Percentiles rank a stretch among this genome's conserved stretches.
These are phyloP conservation scores for Arizona elegans DNA, from an alignment of 2,113 vertebrate genomes.

Conservation along the genomic window DNA sequence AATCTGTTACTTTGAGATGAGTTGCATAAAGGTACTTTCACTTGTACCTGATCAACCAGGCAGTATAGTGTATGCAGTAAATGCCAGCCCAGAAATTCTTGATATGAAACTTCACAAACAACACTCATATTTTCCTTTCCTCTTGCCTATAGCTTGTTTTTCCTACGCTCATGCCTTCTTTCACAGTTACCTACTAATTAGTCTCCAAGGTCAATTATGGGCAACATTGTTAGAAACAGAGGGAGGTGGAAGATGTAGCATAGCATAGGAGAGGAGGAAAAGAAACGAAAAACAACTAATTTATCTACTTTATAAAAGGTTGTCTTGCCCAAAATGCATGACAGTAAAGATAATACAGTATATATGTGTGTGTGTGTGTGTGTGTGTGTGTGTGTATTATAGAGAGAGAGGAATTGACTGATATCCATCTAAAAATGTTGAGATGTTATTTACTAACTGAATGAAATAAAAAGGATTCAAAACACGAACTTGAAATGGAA, in stretches of 20 bases:
- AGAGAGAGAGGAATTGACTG: background rate
- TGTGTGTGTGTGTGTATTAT: too few species aligned
- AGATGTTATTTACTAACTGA: background rate
- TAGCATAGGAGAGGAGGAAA: too few species aligned
- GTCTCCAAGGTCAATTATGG: slow-evolving; percentile 13
- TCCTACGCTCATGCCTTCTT: background rate
- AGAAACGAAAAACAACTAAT: background rate
- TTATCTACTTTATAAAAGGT: background rate
- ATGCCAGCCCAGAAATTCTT: background rate
- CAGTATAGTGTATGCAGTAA: background rate
- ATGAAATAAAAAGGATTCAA: background rate
- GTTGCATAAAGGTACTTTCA: background rate
- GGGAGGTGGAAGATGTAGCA: background rate
- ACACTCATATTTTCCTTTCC: background rate
- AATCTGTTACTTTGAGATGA: background rate
- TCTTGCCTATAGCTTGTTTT: slow-evolving; percentile 1
- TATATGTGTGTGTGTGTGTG: background rate
- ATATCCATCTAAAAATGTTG: background rate
- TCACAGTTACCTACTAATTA: slow-evolving; percentile 13
- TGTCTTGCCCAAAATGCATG: background rate
- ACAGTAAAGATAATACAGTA: background rate
- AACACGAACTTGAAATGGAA: background rate
- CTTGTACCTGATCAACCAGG: background rate
- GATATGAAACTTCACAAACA: background rate
- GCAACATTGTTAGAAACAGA: background rate